Percentiles rank a stretch among this genome's conserved stretches.
These are phyloP conservation scores for Xenops minutus DNA, from an alignment of 2,797 vertebrate species.

Conservation along the genomic window DNA sequence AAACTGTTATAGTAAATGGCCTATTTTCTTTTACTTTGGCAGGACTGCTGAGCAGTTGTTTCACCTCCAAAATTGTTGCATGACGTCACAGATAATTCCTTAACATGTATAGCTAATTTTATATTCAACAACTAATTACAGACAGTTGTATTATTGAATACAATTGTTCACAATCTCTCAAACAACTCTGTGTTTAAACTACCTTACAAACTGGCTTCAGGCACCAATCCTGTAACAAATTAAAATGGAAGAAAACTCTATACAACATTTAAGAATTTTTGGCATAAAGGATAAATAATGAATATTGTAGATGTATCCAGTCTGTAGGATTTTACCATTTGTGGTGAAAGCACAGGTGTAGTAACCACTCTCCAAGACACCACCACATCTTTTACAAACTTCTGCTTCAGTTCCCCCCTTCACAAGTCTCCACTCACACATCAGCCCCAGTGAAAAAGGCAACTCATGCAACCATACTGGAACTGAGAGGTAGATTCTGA, in stretches of 20 bases:
- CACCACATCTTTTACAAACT: not conserved
- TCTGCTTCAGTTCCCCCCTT: not conserved
- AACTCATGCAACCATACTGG: not conserved
- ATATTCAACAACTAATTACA: not conserved
- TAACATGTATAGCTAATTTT: not conserved
- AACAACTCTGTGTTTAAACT: not conserved
- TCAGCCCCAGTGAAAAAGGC: not conserved
- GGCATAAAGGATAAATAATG: not conserved
- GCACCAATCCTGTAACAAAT: fast-evolving
- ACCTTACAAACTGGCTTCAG: not conserved
- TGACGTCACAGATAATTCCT: not conserved
- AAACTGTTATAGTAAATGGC: not conserved
- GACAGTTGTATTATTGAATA: not conserved
- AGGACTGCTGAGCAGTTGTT: not conserved
- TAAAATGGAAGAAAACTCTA: not conserved
- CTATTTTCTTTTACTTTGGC: not conserved
- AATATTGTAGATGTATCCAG: not conserved
- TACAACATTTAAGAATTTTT: not conserved
- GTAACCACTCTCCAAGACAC: not conserved
- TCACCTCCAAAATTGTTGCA: not conserved
- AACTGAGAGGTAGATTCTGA: not conserved
- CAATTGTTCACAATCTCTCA: not conserved
- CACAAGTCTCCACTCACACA: not conserved
- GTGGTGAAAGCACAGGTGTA: not conserved
- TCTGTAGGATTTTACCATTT: not conserved